Percentiles rank a stretch among this genome's conserved stretches.
Evolutionary conservation across 23 tunicate species (phyloP).

Genomic region (Styela plicata): DNA sequence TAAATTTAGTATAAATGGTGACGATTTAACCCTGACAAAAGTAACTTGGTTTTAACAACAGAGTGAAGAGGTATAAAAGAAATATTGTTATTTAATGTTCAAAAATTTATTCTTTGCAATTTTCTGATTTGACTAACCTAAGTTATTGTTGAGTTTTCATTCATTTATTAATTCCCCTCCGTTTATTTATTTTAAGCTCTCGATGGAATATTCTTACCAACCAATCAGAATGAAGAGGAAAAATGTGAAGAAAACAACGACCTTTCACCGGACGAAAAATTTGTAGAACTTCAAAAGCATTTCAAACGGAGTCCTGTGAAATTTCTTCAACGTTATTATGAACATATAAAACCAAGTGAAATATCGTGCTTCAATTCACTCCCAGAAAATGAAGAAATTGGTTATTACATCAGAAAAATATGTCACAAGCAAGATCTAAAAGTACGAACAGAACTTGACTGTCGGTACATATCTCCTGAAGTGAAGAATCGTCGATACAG

Average conservation of each 20-base stretch:
- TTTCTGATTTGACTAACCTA: not conserved
- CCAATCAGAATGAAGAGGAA: not conserved
- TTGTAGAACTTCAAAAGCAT: not conserved
- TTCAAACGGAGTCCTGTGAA: not conserved
- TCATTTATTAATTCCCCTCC: not conserved
- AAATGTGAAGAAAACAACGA: not conserved
- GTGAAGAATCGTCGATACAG: slow-evolving; percentile 22
- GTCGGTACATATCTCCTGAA: not conserved
- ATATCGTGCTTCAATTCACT: slow-evolving; percentile 10
- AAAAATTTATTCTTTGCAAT: too few relatives aligned
- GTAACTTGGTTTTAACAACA: too few relatives aligned
- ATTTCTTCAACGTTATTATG: not conserved
- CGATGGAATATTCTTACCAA: not conserved
- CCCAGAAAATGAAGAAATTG: slow-evolving; percentile 1
- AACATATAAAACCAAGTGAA: slow-evolving; percentile 5
- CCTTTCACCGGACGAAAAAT: not conserved
- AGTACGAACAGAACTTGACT: not conserved
- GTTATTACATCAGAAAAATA: slow-evolving; percentile 8
- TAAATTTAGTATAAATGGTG: not conserved
- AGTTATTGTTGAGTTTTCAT: not conserved
- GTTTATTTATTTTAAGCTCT: not conserved
- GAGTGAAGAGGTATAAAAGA: too few relatives aligned
- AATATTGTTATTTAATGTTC: not conserved
- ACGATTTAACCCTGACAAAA: not conserved
- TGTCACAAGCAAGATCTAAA: slow-evolving; percentile 20